phyloP scores from a whole-genome alignment of 2,797 vertebrate species.

The Acanthurus lineatus region DNA sequence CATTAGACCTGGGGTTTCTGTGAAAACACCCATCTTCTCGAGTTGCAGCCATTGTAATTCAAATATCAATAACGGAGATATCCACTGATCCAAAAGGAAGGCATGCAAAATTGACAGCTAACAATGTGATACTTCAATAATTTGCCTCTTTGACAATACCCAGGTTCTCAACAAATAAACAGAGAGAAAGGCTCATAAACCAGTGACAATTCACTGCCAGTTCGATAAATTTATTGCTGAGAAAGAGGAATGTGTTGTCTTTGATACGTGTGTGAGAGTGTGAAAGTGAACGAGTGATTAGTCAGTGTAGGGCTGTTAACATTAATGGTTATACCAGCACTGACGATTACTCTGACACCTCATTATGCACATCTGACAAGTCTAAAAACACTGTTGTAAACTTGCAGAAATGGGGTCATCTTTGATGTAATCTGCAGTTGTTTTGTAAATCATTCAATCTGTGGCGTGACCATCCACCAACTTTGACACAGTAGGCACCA shows the following conservation, averaged over 20 bases:
- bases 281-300: constrained; percentile 2
- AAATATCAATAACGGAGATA: constrained; percentile 58
- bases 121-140: constrained; percentile 1
- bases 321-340: constrained; percentile 5
- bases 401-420: constrained; percentile 3
- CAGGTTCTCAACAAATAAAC: constrained; percentile 8
- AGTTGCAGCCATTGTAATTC: constrained; percentile 44
- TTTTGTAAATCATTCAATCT: constrained; percentile 53
- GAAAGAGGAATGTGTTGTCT: not conserved
- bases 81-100: constrained; percentile 40
- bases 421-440: not conserved
- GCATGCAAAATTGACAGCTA: constrained; percentile 18
- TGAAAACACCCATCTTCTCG: constrained; percentile 50
- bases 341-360: not conserved
- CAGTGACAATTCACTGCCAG: not conserved
- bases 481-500: constrained; percentile 17
- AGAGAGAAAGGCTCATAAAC: constrained; percentile 17
- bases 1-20: constrained; percentile 44
- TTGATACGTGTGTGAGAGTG: constrained; percentile 9
- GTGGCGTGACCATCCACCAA: constrained; percentile 1
- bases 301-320: constrained; percentile 15
- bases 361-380: constrained; percentile 14
- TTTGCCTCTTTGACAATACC: constrained; percentile 18
- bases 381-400: not conserved
- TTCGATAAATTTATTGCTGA: not conserved